phyloP scores from a whole-genome alignment of 2,797 vertebrate genomes.

The Myotis planiceps region DNA sequence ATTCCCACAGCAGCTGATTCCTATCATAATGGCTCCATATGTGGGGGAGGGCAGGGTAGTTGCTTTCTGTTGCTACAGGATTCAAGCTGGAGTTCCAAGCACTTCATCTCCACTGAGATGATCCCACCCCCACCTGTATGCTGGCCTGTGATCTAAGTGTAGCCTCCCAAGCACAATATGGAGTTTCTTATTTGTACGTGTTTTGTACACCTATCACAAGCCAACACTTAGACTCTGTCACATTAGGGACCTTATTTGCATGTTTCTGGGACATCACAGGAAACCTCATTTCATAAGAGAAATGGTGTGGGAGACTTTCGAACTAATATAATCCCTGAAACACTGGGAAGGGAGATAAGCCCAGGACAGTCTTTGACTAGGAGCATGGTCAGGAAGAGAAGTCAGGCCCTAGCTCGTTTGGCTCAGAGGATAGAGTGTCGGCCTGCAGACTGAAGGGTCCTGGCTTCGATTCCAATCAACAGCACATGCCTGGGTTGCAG shows the following conservation, averaged over 20 bases:
- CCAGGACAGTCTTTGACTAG: neutral
- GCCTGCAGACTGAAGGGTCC: neutral
- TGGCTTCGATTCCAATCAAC: neutral
- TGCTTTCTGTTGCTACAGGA: conserved; percentile 38
- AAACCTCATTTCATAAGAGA: neutral
- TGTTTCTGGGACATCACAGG: neutral
- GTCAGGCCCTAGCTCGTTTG: neutral
- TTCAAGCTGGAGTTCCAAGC: conserved; percentile 45
- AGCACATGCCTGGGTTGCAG: neutral
- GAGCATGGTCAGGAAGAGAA: neutral
- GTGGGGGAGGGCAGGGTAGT: neutral
- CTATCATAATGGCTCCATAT: conserved; percentile 60
- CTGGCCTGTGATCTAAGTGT: neutral
- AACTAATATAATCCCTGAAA: neutral
- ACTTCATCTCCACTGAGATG: neutral
- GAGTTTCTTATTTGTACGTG: neutral
- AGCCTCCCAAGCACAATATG: neutral
- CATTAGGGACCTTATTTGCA: neutral
- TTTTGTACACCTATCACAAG: neutral
- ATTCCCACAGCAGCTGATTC: conserved; percentile 58
- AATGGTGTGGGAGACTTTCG: neutral
- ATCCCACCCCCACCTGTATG: neutral
- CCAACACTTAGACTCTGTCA: neutral
- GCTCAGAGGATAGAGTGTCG: neutral
- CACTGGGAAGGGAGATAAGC: neutral